These are phyloP conservation scores for Cephalotes varians DNA, from an alignment of 2,888 invertebrate genomes.

Conservation along the genomic window DNA sequence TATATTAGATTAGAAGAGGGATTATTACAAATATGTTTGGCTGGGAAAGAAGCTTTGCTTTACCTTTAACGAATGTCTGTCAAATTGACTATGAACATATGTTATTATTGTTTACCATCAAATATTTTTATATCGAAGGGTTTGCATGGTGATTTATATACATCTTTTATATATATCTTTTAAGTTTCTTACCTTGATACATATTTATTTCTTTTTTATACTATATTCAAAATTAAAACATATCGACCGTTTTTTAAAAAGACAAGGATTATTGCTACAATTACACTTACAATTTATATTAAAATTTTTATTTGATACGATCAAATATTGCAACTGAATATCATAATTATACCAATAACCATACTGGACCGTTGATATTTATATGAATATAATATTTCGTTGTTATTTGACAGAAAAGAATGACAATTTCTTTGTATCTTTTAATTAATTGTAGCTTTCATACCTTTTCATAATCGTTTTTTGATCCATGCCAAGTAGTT, in stretches of 20 bases:
- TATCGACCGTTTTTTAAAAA: background rate
- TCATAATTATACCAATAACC: too few relatives aligned
- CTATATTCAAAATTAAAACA: background rate
- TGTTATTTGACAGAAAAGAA: too few relatives aligned
- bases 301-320: too few relatives aligned
- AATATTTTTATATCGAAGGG: slow-evolving; percentile 1
- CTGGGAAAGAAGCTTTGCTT: background rate
- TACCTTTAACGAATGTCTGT: background rate
- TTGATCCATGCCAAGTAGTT: too few relatives aligned
- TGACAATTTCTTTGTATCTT: too few relatives aligned
- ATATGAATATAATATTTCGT: too few relatives aligned
- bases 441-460: too few relatives aligned
- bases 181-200: background rate
- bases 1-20: background rate
- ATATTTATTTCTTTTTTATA: background rate
- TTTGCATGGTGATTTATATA: slow-evolving; percentile 8
- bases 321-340: too few relatives aligned
- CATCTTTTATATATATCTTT: background rate
- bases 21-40: background rate
- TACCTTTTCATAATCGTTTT: too few relatives aligned
- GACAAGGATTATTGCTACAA: background rate
- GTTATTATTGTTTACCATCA: background rate
- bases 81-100: background rate
- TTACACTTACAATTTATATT: too few relatives aligned
- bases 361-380: too few relatives aligned